Conservation (phyloP, 2,113 vertebrate genomes). For the Tinamus guttatus region DNA sequence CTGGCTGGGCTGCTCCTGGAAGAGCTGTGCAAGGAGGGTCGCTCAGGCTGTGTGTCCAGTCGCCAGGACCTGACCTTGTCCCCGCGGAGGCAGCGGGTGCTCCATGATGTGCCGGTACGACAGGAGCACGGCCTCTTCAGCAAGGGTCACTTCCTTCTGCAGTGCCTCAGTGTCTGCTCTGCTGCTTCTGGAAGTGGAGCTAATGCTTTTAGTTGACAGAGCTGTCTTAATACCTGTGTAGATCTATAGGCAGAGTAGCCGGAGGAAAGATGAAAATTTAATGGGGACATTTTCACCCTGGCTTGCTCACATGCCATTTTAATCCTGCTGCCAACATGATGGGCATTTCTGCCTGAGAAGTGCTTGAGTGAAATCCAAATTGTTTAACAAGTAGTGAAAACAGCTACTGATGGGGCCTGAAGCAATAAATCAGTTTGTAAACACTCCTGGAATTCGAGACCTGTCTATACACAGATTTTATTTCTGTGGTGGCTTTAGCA, state of each 20-base stretch:
- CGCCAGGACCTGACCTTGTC: accelerated
- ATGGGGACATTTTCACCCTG: slow-evolving; percentile 69
- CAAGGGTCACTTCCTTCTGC: background rate
- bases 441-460: background rate
- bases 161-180: background rate
- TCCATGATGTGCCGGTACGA: background rate
- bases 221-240: slow-evolving; percentile 55
- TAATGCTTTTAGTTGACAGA: slow-evolving; percentile 5
- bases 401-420: background rate
- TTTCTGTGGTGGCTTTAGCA: background rate
- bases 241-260: slow-evolving; percentile 68
- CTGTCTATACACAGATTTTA: background rate
- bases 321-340: slow-evolving; percentile 56
- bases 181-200: background rate
- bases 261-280: slow-evolving; percentile 73
- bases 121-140: background rate
- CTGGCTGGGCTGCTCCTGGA: background rate
- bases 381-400: background rate
- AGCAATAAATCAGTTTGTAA: slow-evolving; percentile 36
- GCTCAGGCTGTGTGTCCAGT: background rate
- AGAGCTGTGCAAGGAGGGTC: background rate
- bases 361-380: slow-evolving; percentile 24
- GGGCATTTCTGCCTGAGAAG: slow-evolving; percentile 27
- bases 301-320: slow-evolving; percentile 67
- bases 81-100: background rate